phyloP scores from a whole-genome alignment of 2,113 vertebrate genomes.

The Halichoeres trimaculatus region DNA sequence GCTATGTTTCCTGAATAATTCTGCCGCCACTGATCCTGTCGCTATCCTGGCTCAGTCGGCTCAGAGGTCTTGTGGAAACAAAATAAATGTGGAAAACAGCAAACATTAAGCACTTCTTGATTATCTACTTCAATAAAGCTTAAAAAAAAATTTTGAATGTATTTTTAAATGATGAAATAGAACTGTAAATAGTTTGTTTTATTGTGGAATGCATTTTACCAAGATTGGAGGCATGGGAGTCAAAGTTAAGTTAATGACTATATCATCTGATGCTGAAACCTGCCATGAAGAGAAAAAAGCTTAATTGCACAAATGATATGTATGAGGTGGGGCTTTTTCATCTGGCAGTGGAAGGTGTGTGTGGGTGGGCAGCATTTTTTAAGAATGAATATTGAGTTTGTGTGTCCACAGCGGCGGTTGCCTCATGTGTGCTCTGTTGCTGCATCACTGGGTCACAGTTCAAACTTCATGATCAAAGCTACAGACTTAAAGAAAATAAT shows the following conservation, averaged over 20 bases:
- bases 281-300: neutral
- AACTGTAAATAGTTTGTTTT: too few species aligned
- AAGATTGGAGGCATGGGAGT: neutral
- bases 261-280: neutral
- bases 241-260: neutral
- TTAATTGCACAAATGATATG: neutral
- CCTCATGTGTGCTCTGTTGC: neutral
- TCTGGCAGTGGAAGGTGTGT: conserved; percentile 5
- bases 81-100: too few species aligned
- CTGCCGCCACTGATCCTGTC: too few species aligned
- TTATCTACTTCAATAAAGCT: too few species aligned
- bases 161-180: too few species aligned
- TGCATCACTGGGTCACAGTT: neutral
- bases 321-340: neutral
- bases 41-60: too few species aligned
- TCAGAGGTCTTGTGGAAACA: too few species aligned
- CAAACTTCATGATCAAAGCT: neutral
- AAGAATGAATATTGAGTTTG: conserved; percentile 4
- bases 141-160: too few species aligned
- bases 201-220: neutral
- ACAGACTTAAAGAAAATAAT: too few species aligned
- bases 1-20: too few species aligned
- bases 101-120: too few species aligned
- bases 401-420: neutral
- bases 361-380: conserved; percentile 26